Conservation (phyloP, 2,797 vertebrate genomes). For the Cirrhinus molitorella region DNA sequence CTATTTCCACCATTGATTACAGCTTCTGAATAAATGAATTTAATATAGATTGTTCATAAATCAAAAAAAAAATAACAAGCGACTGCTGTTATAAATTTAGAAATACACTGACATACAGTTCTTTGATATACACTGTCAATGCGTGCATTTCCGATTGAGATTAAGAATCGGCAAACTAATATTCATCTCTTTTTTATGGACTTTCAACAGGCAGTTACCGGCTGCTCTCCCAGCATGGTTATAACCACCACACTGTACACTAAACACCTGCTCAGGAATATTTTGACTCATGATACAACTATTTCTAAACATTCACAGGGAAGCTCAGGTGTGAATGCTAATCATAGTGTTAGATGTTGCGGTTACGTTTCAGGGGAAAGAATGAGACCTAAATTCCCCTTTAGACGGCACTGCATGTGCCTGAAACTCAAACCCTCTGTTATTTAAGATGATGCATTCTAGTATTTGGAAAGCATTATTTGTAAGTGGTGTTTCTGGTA, state of each 20-base stretch:
- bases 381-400: constrained; percentile 1
- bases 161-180: background rate
- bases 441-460: constrained; percentile 13
- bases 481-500: constrained; percentile 77
- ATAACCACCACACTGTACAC: background rate
- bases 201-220: background rate
- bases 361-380: constrained; percentile 36
- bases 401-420: background rate
- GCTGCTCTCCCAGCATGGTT: background rate
- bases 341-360: constrained; percentile 17
- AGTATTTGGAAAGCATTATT: constrained; percentile 69
- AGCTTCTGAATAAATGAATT: constrained; percentile 72
- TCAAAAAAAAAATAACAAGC: constrained; percentile 71
- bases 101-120: constrained; percentile 69
- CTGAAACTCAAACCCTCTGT: constrained; percentile 23
- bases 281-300: constrained; percentile 21
- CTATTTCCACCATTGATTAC: constrained; percentile 70
- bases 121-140: constrained; percentile 69
- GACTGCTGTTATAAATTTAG: constrained; percentile 65
- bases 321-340: constrained; percentile 33
- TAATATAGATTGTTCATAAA: constrained; percentile 67
- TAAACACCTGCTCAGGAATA: constrained; percentile 22
- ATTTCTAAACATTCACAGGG: background rate
- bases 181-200: background rate
- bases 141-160: background rate